A percentile compares a stretch with the other conserved stretches of the same genome.
Conservation (phyloP, 1,140 invertebrate genomes). For the Helicoverpa zea region DNA sequence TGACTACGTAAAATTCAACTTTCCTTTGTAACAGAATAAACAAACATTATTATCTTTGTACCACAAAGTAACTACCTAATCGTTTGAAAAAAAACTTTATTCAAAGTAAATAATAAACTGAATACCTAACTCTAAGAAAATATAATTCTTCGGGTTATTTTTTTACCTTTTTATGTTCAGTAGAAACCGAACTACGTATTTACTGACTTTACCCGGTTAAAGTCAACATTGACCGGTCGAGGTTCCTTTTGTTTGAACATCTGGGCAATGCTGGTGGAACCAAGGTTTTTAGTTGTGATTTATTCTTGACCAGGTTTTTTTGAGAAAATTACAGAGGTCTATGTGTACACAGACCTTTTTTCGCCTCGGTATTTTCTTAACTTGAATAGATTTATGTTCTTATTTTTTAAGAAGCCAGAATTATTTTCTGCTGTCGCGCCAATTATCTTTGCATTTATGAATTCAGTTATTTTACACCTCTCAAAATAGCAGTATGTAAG, state of each 20-base stretch:
- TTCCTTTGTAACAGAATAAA: conserved; percentile 4
- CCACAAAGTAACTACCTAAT: conserved; percentile 28
- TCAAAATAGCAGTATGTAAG: too few species aligned
- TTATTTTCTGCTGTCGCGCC: too few species aligned
- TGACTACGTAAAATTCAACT: not conserved
- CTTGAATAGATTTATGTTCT: too few species aligned
- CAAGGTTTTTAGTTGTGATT: conserved; percentile 12
- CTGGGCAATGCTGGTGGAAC: conserved; percentile 12
- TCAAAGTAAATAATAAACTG: conserved; percentile 19
- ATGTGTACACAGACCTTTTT: not conserved
- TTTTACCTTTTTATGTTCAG: conserved; percentile 35
- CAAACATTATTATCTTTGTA: not conserved
- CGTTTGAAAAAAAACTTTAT: not conserved
- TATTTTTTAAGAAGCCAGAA: too few species aligned
- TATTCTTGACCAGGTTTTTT: not conserved
- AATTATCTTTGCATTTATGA: too few species aligned
- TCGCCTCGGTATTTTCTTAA: too few species aligned
- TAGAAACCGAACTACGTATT: conserved; percentile 40
- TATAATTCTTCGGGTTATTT: conserved; percentile 5
- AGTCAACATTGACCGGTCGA: conserved; percentile 31
- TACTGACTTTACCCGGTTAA: conserved; percentile 21
- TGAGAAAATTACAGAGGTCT: not conserved
- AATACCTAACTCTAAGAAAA: conserved; percentile 17
- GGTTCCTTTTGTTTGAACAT: conserved; percentile 32
- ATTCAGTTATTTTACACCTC: too few species aligned